Percentiles rank a stretch among this genome's conserved stretches.
These are phyloP conservation scores for Pseudotriccus pelzelni DNA, from an alignment of 2,797 vertebrate species.

Conservation along the genomic window DNA sequence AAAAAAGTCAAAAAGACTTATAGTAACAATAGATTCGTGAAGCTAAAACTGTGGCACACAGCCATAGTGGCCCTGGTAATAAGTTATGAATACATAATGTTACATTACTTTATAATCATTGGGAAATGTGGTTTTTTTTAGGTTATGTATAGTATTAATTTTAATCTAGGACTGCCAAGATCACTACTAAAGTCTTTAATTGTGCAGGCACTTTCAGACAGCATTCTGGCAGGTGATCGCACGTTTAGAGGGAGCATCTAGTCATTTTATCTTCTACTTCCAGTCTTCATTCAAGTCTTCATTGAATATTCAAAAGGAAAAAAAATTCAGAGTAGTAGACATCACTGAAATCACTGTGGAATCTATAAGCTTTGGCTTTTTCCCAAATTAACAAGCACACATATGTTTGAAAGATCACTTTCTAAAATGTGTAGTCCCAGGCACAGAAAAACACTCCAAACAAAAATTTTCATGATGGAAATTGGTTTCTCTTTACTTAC, in stretches of 20 bases:
- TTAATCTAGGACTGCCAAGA: neutral
- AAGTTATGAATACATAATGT: neutral
- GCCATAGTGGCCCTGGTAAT: neutral
- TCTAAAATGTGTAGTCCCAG: neutral
- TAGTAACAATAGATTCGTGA: neutral
- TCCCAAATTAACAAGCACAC: neutral
- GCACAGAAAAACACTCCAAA: neutral
- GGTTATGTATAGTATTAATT: neutral
- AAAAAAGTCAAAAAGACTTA: neutral
- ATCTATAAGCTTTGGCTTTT: neutral
- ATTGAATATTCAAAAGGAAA: neutral
- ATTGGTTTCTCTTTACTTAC: constrained; percentile 72
- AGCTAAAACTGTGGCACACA: neutral
- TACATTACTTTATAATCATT: neutral
- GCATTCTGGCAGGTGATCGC: neutral
- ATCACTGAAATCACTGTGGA: neutral
- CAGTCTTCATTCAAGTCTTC: neutral
- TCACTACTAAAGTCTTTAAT: neutral
- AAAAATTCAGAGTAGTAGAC: neutral
- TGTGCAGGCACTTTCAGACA: neutral
- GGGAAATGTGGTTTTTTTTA: neutral
- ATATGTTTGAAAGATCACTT: neutral
- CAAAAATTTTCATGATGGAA: neutral
- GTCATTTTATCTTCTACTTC: neutral
- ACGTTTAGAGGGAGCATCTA: neutral